Evolutionary conservation across 2,888 invertebrate genomes (phyloP).

Genomic region (Thereva unica): DNA sequence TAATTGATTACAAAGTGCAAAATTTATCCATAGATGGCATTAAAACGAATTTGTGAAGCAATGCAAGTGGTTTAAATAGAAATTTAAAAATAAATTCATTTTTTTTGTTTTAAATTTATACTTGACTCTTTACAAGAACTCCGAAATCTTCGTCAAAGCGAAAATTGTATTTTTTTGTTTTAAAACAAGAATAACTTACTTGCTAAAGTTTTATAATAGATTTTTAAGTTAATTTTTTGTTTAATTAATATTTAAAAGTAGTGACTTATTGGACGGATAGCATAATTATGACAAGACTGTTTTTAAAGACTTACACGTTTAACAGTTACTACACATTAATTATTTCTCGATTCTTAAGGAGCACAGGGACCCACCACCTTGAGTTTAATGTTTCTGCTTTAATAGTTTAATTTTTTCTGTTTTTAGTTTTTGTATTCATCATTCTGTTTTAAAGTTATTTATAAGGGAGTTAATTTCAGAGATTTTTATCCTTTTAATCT

Average conservation of each 20-base stretch:
- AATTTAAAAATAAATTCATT: background rate
- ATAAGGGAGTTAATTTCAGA: conserved; percentile 3
- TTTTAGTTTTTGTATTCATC: background rate
- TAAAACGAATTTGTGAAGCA: conserved; percentile 45
- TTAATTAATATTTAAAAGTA: conserved; percentile 42
- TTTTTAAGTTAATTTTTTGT: conserved; percentile 38
- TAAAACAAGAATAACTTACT: conserved; percentile 14
- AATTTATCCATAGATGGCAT: background rate
- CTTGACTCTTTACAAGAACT: conserved; percentile 17
- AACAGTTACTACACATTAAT: conserved; percentile 4
- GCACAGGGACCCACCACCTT: conserved; percentile 28
- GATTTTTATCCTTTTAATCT: background rate
- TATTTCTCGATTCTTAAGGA: conserved; percentile 16
- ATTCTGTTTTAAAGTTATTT: background rate
- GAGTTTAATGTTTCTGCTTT: background rate
- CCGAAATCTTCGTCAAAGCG: background rate
- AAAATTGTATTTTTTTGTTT: conserved; percentile 16
- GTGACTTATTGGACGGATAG: conserved; percentile 43
- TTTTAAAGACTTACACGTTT: conserved; percentile 3
- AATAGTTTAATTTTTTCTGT: conserved; percentile 13
- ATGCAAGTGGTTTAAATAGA: conserved; percentile 38
- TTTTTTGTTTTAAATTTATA: background rate
- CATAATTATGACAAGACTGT: conserved; percentile 46
- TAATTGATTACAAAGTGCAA: conserved; percentile 17
- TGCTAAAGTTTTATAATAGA: too few species aligned